Conservation (phyloP, 2,888 invertebrate species). For the Resseliella maxima region DNA sequence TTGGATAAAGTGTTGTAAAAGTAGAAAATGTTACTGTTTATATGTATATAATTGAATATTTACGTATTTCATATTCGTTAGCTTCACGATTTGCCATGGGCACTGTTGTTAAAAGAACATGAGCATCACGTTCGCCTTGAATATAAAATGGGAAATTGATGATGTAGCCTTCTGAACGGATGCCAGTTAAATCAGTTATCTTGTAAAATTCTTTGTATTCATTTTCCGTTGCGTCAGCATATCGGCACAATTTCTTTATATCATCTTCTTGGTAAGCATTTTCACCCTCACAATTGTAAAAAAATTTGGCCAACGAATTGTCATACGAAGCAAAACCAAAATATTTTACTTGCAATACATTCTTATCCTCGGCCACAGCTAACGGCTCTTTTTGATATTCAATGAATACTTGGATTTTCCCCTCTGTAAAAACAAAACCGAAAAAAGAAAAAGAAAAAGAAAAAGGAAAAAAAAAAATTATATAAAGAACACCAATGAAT, state of each 20-base stretch:
- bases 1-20: no score
- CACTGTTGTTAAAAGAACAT: constrained; percentile 18
- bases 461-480: no score
- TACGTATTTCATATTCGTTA: constrained; percentile 51
- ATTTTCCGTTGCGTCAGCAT: constrained; percentile 27
- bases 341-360: constrained; percentile 1
- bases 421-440: constrained; percentile 35
- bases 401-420: constrained; percentile 27
- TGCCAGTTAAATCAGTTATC: constrained; percentile 27
- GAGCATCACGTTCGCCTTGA: constrained; percentile 29
- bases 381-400: constrained; percentile 45
- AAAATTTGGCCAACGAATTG: constrained; percentile 36
- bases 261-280: constrained; percentile 18
- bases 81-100: constrained; percentile 43
- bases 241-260: constrained; percentile 4
- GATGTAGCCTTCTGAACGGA: constrained; percentile 30
- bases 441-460: background rate
- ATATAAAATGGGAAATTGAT: constrained; percentile 53
- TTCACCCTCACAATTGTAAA: constrained; percentile 40
- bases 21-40: background rate
- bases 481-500: no score
- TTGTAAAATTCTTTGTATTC: constrained; percentile 43
- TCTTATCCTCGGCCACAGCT: constrained; percentile 30
- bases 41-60: constrained; percentile 9
- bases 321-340: constrained; percentile 45